phyloP scores from a whole-genome alignment of 2,113 vertebrate genomes.

The Brachypteracias leptosomus region DNA sequence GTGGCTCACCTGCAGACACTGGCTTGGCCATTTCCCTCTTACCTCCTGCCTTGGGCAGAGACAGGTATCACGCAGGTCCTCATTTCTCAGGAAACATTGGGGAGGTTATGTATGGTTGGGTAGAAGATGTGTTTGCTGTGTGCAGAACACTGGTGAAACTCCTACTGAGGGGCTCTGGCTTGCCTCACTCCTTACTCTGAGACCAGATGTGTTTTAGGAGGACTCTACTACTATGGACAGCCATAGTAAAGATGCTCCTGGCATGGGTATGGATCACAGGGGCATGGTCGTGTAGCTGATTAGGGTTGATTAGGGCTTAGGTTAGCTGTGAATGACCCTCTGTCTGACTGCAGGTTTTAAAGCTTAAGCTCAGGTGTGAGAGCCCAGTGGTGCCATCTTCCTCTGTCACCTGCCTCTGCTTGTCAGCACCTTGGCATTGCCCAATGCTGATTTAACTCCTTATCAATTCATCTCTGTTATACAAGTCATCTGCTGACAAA shows the following conservation, averaged over 20 bases:
- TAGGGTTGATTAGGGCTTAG: background rate
- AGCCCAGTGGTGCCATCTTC: background rate
- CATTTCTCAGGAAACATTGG: background rate
- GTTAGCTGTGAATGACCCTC: background rate
- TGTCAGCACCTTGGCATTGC: background rate
- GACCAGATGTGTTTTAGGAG: background rate
- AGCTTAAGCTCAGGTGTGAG: background rate
- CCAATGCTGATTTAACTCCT: background rate
- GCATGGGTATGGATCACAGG: rapidly evolving
- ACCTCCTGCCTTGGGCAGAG: background rate
- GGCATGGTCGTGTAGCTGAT: rapidly evolving
- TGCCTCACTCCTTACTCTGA: background rate
- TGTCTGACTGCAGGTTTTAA: background rate
- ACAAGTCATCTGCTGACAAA: slow-evolving; percentile 62
- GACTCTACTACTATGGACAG: background rate
- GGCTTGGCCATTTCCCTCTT: background rate
- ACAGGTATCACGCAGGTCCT: rapidly evolving
- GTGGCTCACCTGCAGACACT: background rate
- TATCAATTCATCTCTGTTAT: slow-evolving; percentile 39
- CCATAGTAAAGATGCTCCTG: background rate
- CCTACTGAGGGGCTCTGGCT: background rate
- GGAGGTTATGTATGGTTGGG: background rate
- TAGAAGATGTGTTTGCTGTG: background rate
- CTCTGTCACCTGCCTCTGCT: background rate
- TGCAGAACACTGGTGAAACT: background rate